These are phyloP conservation scores for Tetrax tetrax DNA, from an alignment of 2,113 vertebrate genomes.

Conservation along the genomic window DNA sequence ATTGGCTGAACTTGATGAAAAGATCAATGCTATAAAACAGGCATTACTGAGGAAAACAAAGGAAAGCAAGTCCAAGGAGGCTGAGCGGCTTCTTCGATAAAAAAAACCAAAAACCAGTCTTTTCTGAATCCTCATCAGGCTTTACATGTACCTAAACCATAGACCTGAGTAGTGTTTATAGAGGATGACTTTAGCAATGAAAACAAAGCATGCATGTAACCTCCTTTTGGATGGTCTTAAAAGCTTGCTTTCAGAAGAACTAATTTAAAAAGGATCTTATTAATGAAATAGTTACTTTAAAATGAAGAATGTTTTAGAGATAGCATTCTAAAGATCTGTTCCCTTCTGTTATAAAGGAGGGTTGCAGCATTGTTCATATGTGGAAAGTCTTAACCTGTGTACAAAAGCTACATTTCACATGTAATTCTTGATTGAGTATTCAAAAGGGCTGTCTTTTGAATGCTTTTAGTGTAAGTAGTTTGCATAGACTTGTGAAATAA, in stretches of 20 bases:
- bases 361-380: constrained; percentile 9
- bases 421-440: constrained; percentile 19
- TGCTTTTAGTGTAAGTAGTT: constrained; percentile 48
- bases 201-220: neutral
- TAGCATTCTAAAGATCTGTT: constrained; percentile 38
- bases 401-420: neutral
- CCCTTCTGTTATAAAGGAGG: constrained; percentile 77
- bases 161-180: constrained; percentile 5
- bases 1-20: constrained; percentile 94
- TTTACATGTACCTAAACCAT: neutral
- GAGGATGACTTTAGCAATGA: neutral
- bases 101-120: neutral
- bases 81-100: constrained; percentile 76
- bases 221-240: neutral
- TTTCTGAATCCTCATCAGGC: neutral
- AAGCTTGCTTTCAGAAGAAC: constrained; percentile 6
- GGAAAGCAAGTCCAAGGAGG: constrained; percentile 75
- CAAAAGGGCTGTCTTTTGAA: constrained; percentile 36
- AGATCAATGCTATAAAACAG: constrained; percentile 91
- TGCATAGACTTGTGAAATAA: constrained; percentile 7
- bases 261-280: neutral
- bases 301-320: constrained; percentile 48
- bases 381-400: constrained; percentile 7
- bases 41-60: constrained; percentile 90
- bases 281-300: constrained; percentile 37